These are phyloP conservation scores for Eulemur mongoz DNA, from an alignment of 2,797 vertebrate species.

Conservation along the genomic window DNA sequence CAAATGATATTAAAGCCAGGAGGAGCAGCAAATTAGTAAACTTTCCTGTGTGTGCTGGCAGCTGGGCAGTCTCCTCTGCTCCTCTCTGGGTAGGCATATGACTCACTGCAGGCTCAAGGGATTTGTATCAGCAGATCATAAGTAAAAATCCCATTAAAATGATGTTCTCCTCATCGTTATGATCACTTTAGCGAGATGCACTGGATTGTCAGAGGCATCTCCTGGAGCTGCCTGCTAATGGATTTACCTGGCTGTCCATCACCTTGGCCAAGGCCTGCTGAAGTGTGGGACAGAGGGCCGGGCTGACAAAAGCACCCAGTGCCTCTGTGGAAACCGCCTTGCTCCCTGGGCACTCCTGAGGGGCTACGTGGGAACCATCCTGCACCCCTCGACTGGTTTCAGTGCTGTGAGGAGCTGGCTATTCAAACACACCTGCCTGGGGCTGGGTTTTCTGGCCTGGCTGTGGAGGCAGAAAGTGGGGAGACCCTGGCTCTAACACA, in stretches of 20 bases:
- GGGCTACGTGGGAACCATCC: background rate
- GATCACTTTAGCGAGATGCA: background rate
- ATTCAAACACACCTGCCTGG: background rate
- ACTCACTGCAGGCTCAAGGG: background rate
- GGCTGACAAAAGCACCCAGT: background rate
- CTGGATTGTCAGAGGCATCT: constrained; percentile 8
- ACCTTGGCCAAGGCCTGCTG: background rate
- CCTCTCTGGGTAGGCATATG: background rate
- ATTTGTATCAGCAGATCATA: constrained; percentile 19
- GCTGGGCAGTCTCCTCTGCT: background rate
- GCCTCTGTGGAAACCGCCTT: background rate
- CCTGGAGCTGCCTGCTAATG: background rate
- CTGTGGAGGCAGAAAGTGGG: background rate
- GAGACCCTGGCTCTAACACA: background rate
- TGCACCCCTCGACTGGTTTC: background rate
- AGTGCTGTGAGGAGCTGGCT: background rate
- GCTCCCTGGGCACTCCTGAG: background rate
- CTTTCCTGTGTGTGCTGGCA: background rate
- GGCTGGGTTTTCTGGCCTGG: background rate
- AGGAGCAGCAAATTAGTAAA: background rate
- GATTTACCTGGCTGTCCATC: background rate
- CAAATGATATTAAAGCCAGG: constrained; percentile 5
- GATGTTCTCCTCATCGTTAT: background rate
- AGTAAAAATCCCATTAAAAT: constrained; percentile 53
- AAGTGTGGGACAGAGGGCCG: background rate